A percentile compares a stretch with the other conserved stretches of the same genome.
Conservation (phyloP, 2,888 invertebrate species). For the Resseliella maxima region DNA sequence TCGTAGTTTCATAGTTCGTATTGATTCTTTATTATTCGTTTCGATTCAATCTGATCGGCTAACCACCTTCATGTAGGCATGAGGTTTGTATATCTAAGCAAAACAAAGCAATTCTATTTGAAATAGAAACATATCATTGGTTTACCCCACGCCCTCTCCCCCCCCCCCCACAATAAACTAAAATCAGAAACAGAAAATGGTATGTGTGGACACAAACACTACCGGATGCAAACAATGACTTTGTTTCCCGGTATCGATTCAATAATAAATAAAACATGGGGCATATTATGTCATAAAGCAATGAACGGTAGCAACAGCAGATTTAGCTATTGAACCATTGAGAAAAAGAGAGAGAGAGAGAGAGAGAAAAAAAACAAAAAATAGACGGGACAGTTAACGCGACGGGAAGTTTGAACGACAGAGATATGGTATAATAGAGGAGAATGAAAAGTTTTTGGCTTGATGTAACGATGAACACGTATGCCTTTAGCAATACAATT, state of each 20-base stretch:
- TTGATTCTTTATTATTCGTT: not conserved
- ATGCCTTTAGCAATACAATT: not conserved
- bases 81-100: not conserved
- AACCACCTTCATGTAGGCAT: not conserved
- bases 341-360: not conserved
- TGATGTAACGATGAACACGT: constrained; percentile 14
- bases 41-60: not conserved
- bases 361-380: not conserved
- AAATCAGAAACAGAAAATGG: too few species aligned
- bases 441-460: not conserved
- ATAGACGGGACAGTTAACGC: not conserved
- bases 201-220: too few species aligned
- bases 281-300: constrained; percentile 31
- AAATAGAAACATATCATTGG: not conserved
- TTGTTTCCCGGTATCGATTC: not conserved
- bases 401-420: too few species aligned
- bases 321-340: too few species aligned
- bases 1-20: not conserved
- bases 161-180: too few species aligned
- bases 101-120: not conserved
- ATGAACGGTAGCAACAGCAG: not conserved
- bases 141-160: too few species aligned
- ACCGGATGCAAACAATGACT: constrained; percentile 53
- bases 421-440: too few species aligned
- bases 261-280: constrained; percentile 48